Base-by-base conservation (phyloP, 2,113 vertebrate genomes). In the Cynoglossus semilaevis region DNA sequence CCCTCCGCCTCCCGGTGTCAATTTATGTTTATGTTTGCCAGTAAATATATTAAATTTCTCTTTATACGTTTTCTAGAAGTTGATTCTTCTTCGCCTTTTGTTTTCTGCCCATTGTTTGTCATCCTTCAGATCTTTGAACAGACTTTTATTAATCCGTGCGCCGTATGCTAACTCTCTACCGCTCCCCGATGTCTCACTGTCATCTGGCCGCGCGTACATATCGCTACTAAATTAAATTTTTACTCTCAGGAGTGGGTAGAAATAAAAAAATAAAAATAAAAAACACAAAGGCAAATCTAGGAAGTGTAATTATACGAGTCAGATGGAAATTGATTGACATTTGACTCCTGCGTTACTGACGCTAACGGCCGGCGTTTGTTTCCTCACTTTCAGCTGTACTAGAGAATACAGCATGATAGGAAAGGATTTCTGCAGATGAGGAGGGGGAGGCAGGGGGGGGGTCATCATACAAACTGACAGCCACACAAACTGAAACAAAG, bases 21-120 rank as follows among this genome's bases (percentile, higher is more conserved):
- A 77, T 88, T 88, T 82, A 81, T 88, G 87, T 89, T 87, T 88
- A 80, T 85, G 83, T 88, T 84, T 87, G 72, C 84, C 82, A 77
- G 83, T 84, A 88, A 88, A 89, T 82, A 84, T 87, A 85, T 88
- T 89, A 88, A 90, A 86, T 86, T 84, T 87, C 76, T 89, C 75
- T 89, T 90, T 89, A 87, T 85, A 76, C 72, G 54, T 72, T 85
- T 85, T 86, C 67, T 77, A 74, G 79, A 83, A 83, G 80, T 83
- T 82, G 77, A 86, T 86, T 87, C 84, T 86, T 87, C 84, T 88
- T 83, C 83, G 74, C 67, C 74, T 79, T 78, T 79, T 62, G 67
- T 80, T 84, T 78, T 60, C 62, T 67, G 47, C 67, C 59, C 22
- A 61, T 60, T 57, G 70, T 87, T 84, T 81, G 81, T 82, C 82